Base-by-base conservation (phyloP, 2,113 vertebrate species). In the Trinectes maculatus region DNA sequence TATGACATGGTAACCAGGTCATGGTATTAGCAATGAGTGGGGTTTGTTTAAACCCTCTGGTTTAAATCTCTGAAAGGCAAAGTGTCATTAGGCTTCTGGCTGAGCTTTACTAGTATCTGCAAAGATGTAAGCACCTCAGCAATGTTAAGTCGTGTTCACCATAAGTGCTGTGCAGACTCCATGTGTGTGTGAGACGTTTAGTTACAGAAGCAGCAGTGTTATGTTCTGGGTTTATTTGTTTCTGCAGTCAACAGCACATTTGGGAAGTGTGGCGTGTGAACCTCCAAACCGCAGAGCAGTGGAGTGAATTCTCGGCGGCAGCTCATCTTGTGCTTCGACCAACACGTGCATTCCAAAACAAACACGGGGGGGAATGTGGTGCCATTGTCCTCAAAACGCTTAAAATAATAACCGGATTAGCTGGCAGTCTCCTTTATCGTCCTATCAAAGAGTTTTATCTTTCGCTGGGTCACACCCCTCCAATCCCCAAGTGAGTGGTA, bases 61-160 rank as follows among this genome's bases (percentile, higher is more conserved):
- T 68, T 68, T 48, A 78, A 85, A 72, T 54, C 57, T 61, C 57
- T 48, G 15, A 56, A 37, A 39, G 43, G 3, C 54, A 31, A 19
- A 51, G 52, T 77, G 71, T 66, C 59, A 53, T 58, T 67, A 75
- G 46, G 57, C 29, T 37, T 34, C 22, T 46, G 47, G 33, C 24
- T 40, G 57, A 48, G 68, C 31, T 79, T 67, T 62, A 21, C 40
- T 33, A 28, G 65, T 63, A 49, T 79, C 43, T 78, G 44, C 24
- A 69, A 68, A 71, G 25, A 58, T 73, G 63, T 69, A 83, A 86
- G 63, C n/a, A 60, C 43, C 54, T 70, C 68, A 75, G 72, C 60
- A 80, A 74, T 81, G 60, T 78, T 76, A 71, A 77, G 65, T 73
- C 56, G 62, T 43, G 21, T 42, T 62, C 54, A 29, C 25, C 61